A percentile compares a stretch with the other conserved stretches of the same genome.
Evolutionary conservation across 2,888 invertebrate species (phyloP).

Genomic region (Drosophila histrio): DNA sequence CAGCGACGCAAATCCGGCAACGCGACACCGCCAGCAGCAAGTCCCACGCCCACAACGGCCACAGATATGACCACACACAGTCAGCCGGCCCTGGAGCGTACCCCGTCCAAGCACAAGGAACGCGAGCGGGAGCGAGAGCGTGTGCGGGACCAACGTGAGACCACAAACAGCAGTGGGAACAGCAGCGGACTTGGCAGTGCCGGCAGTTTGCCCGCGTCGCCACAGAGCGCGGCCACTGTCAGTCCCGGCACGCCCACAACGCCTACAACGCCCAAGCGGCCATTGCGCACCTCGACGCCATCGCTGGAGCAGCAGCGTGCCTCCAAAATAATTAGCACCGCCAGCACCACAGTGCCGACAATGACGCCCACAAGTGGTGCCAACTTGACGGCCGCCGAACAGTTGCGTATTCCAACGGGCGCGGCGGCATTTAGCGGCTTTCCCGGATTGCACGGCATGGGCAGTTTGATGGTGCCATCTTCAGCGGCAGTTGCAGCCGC

Average conservation of each 20-base stretch:
- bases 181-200: slow-evolving; percentile 70
- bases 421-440: slow-evolving; percentile 82
- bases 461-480: slow-evolving; percentile 82
- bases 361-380: slow-evolving; percentile 51
- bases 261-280: slow-evolving; percentile 70
- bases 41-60: slow-evolving; percentile 19
- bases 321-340: slow-evolving; percentile 58
- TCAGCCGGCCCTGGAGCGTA: slow-evolving; percentile 49
- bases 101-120: slow-evolving; percentile 51
- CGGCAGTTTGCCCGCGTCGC: slow-evolving; percentile 59
- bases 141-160: slow-evolving; percentile 30
- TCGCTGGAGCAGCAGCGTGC: slow-evolving; percentile 48
- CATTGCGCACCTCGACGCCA: slow-evolving; percentile 73
- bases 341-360: slow-evolving; percentile 75
- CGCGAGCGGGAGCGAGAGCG: slow-evolving; percentile 27
- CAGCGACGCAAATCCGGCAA: slow-evolving; percentile 73
- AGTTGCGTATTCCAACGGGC: slow-evolving; percentile 81
- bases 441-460: slow-evolving; percentile 80
- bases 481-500: slow-evolving; percentile 86
- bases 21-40: slow-evolving; percentile 26
- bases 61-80: slow-evolving; percentile 57
- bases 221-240: slow-evolving; percentile 57
- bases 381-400: slow-evolving; percentile 67
- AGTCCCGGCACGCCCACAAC: slow-evolving; percentile 67
- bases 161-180: slow-evolving; percentile 54